A percentile compares a stretch with the other conserved stretches of the same genome.
These are phyloP conservation scores for Pipra filicauda DNA, from an alignment of 2,113 vertebrate species.

Conservation along the genomic window DNA sequence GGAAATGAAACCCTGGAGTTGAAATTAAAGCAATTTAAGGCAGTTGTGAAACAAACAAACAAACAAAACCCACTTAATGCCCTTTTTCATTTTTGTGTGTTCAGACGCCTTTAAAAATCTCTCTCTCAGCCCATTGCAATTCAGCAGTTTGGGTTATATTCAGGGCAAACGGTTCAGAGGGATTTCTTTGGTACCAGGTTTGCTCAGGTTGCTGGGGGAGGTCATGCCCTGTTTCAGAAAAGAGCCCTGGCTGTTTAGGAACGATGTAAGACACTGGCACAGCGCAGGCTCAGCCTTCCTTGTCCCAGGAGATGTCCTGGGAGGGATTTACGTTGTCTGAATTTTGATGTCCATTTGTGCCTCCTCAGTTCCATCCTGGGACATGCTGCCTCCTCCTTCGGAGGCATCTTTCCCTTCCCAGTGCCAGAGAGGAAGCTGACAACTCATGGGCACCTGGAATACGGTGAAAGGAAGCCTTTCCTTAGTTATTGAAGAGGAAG, in stretches of 20 bases:
- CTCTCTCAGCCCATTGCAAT: not conserved
- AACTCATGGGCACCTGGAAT: not conserved
- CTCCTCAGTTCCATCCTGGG: not conserved
- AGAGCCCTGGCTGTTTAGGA: not conserved
- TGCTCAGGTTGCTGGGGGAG: not conserved
- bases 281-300: not conserved
- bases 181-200: not conserved
- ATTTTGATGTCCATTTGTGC: not conserved
- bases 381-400: not conserved
- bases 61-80: not conserved
- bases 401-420: not conserved
- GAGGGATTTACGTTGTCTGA: not conserved
- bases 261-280: not conserved
- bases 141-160: not conserved
- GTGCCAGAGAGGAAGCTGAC: accelerated
- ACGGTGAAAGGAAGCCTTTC: not conserved
- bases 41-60: not conserved
- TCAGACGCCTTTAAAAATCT: not conserved
- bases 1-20: not conserved
- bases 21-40: not conserved
- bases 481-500: not conserved
- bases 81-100: not conserved
- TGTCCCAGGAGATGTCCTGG: not conserved
- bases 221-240: not conserved
- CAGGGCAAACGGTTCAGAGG: not conserved